A percentile compares a stretch with the other conserved stretches of the same genome.
Evolutionary conservation across 2,888 invertebrate species (phyloP).

Genomic region (Amphipoea lucens): DNA sequence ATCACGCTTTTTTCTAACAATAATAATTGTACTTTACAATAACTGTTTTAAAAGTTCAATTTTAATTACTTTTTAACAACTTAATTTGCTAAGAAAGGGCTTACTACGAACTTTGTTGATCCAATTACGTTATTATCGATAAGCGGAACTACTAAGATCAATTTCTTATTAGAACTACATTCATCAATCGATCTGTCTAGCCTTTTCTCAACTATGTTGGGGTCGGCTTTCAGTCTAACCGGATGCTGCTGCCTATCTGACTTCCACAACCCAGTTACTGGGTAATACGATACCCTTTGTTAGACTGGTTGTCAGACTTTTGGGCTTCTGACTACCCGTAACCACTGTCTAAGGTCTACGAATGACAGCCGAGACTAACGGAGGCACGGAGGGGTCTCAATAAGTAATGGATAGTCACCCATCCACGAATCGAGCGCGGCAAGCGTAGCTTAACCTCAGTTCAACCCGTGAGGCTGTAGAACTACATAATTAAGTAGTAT

Average conservation of each 20-base stretch:
- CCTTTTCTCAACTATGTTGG: not conserved
- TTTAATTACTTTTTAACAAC: not conserved
- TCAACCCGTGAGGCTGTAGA: not conserved
- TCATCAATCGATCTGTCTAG: too few species aligned
- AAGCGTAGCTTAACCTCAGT: not conserved
- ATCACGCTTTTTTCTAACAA: not conserved
- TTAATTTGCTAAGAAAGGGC: not conserved
- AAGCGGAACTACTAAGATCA: not conserved
- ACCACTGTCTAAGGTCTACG: not conserved
- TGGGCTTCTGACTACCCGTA: too few species aligned
- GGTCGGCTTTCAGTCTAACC: not conserved
- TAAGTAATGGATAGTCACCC: not conserved
- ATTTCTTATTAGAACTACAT: slow-evolving; percentile 6
- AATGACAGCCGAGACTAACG: not conserved
- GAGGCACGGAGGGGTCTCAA: too few species aligned
- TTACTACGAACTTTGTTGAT: not conserved
- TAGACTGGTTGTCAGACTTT: not conserved
- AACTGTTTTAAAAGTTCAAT: not conserved
- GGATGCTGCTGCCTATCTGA: not conserved
- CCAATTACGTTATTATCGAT: slow-evolving; percentile 7
- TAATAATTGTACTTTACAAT: too few species aligned
- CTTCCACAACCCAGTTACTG: too few species aligned
- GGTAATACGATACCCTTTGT: not conserved
- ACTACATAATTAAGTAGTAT: not conserved
- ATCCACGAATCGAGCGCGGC: not conserved